These are phyloP conservation scores for Rafetus swinhoei DNA, from an alignment of 2,113 vertebrate species.

Conservation along the genomic window DNA sequence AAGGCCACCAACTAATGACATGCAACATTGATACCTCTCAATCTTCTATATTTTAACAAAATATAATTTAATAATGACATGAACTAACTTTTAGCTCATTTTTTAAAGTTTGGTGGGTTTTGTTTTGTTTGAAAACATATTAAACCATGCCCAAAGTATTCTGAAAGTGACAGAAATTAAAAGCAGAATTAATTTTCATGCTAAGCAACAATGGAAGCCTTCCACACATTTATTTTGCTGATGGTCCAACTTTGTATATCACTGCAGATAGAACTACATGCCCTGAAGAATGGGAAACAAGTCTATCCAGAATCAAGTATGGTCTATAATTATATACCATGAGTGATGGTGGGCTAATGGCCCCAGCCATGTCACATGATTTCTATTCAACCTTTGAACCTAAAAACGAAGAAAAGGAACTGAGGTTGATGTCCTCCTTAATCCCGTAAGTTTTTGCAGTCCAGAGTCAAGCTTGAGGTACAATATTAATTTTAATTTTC, in stretches of 20 bases:
- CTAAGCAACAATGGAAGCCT: conserved; percentile 1
- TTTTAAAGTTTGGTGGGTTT: conserved; percentile 40
- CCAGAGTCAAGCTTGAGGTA: conserved; percentile 46
- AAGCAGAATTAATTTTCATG: conserved; percentile 46
- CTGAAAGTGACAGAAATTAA: conserved; percentile 2
- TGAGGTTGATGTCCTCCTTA: conserved; percentile 34
- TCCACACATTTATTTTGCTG: conserved; percentile 8
- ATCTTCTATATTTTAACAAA: conserved; percentile 28
- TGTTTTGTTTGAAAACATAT: conserved; percentile 53
- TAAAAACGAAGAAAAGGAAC: conserved; percentile 62
- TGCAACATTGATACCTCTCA: neutral
- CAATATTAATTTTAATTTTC: conserved; percentile 57
- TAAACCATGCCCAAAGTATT: conserved; percentile 36
- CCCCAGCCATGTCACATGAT: conserved; percentile 1
- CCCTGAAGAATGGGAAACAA: neutral
- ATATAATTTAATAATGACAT: neutral
- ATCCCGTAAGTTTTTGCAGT: conserved; percentile 53
- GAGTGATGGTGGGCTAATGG: conserved; percentile 17
- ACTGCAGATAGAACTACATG: neutral
- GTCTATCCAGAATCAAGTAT: neutral
- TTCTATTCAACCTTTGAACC: conserved; percentile 61
- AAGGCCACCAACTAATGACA: conserved; percentile 1
- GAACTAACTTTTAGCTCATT: neutral
- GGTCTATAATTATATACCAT: neutral
- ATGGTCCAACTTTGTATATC: conserved; percentile 7